Evolutionary conservation across 2,888 invertebrate species (phyloP), one percentile per base, ranked within the genome.

Genomic region (Aspidiotus destructor): DNA sequence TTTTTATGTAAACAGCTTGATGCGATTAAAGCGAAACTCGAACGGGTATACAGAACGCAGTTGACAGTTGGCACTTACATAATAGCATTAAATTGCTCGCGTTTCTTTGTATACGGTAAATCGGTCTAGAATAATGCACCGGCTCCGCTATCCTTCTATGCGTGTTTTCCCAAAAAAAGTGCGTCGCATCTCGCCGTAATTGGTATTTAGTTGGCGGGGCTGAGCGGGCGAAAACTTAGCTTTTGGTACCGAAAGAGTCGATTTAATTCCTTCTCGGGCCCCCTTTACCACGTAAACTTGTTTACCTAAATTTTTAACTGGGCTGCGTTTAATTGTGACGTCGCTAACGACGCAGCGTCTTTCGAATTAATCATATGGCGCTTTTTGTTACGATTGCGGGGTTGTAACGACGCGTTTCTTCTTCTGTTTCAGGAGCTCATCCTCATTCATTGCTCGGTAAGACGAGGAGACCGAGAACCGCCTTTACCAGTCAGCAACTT

Each of bases 401-500:
- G 28, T 28, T 28, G 28, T 28, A 28, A 28, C 5, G 28, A 28
- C 28, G 28, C 28, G 28, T 28, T 28, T 28, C 28, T 28, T 28
- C 28, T 28, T 8, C 53, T 70, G 70, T 73, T 72, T 11, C 71
- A 74, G 74, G 74, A 58, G 71, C 73, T 16, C 74, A 74, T 67
- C 70, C 70, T 16, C 91, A 92, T 78, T 89, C 92, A 0, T 82
- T 89, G 53, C 79, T 89, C 70, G 89, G 90, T 7, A 93, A 94
- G 80, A 92, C 93, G 54, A 80, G 94, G 69, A 83, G 99, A 72
- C 99, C 99, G 0, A 83, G 99, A 70, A 99, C 99, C 0, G 98
- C 99, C 1, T 99, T 99, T 82, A 99, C 98, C 1, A 92, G 88
- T 15, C 98, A 99, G 77, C 99, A 99, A 76, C 84, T 99, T 17